Base-by-base conservation (phyloP, 2,113 vertebrate genomes). In the Poeciliopsis turrubarensis region DNA sequence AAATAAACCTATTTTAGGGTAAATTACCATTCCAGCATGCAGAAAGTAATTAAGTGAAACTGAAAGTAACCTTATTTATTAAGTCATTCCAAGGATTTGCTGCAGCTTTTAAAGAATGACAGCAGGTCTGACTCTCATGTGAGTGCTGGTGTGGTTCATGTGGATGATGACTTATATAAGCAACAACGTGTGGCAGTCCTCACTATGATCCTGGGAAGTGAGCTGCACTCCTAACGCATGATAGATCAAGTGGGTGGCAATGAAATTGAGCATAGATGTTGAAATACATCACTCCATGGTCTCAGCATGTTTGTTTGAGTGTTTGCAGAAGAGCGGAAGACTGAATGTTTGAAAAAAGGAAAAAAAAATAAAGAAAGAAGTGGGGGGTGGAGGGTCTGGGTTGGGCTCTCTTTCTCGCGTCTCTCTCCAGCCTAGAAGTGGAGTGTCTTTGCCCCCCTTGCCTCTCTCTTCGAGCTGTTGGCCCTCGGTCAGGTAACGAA, bases 371-470 rank as follows among this genome's bases (percentile, higher is more conserved):
- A 60, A 66, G 41, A 65, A 32, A 75, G 27, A 65, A 70, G 30
- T 26, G 65, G 31, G n/a, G 37, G n/a, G 65, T 65, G 86, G 79
- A 47, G 62, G 51, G 51, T 57, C 51, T 86, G 88, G 91, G 84
- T 73, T 86, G 89, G 88, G 89, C 89, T 93, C 81, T 93, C 82
- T 95, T 89, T 94, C 87, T 94, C 90, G 90, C 90, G 89, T 95
- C 90, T 95, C 93, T 94, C 94, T 94, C 91, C 93, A 94, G 94
- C 92, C 92, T 90, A 82, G 94, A 91, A 93, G 94, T 88, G 91
- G 92, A 93, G 89, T 91, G 85, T 92, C 85, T 88, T 85, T 74
- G 73, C 81, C 86, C 74, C 87, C 81, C 82, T 71, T 75, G 69
- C 72, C 86, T 84, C 89, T 79, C 87, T 89, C 91, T 89, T 81